phyloP scores from a whole-genome alignment of 2,888 invertebrate species.

The Dynastes maya region DNA sequence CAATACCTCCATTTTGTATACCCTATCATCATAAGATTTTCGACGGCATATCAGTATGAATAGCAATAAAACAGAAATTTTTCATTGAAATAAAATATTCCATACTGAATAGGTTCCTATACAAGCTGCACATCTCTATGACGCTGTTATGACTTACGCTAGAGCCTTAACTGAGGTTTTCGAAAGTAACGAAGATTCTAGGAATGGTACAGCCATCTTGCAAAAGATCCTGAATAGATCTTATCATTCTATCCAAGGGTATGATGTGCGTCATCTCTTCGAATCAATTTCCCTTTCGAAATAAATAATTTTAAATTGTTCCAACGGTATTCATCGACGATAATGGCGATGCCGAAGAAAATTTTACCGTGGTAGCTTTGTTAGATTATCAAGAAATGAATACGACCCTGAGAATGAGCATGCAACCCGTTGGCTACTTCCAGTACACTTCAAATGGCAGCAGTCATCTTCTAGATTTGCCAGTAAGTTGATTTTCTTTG shows the following conservation, averaged over 20 bases:
- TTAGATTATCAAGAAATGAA: conserved; percentile 75
- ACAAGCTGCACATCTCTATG: conserved; percentile 89
- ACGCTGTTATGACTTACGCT: conserved; percentile 91
- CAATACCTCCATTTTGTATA: conserved; percentile 83
- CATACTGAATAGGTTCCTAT: conserved; percentile 78
- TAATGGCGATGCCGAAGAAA: conserved; percentile 93
- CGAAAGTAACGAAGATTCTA: conserved; percentile 77
- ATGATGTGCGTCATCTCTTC: conserved; percentile 76
- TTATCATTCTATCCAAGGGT: conserved; percentile 85
- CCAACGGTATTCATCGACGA: conserved; percentile 86
- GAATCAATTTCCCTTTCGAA: not conserved
- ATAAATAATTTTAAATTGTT: conserved; percentile 5
- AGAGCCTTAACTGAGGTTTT: conserved; percentile 85
- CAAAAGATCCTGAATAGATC: conserved; percentile 83
- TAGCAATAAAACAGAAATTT: too few relatives aligned
- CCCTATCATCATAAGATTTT: conserved; percentile 85
- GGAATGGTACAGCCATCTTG: conserved; percentile 85
- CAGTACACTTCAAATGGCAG: conserved; percentile 74
- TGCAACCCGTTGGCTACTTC: conserved; percentile 86
- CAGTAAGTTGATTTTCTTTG: conserved; percentile 70
- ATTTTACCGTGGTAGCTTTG: conserved; percentile 89
- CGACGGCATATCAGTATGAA: conserved; percentile 79
- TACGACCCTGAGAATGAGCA: conserved; percentile 77
- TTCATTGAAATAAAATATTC: too few relatives aligned
- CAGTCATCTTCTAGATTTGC: conserved; percentile 73